Percentiles rank a stretch among this genome's conserved stretches.
Evolutionary conservation across 1,140 invertebrate species (phyloP).

Genomic region (Coenobita brevimanus): DNA sequence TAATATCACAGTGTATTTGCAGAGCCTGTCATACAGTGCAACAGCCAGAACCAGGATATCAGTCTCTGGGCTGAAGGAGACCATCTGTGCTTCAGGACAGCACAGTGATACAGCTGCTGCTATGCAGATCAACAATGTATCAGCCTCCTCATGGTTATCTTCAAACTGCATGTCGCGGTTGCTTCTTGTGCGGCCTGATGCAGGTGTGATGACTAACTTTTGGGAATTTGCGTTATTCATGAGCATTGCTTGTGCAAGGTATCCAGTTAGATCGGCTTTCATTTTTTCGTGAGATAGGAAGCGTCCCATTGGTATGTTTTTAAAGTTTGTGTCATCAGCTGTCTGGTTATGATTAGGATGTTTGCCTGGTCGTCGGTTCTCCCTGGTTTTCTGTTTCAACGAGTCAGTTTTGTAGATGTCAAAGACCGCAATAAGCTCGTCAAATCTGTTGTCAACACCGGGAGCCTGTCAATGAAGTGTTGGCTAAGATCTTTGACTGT

Average conservation of each 20-base stretch:
- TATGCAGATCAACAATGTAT: not conserved
- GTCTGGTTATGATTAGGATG: constrained; percentile 14
- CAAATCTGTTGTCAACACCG: not conserved
- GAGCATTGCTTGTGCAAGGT: constrained; percentile 41
- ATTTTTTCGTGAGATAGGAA: constrained; percentile 59
- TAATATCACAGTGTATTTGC: not conserved
- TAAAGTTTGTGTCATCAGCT: constrained; percentile 45
- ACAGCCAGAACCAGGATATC: constrained; percentile 25
- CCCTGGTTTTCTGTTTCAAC: not conserved
- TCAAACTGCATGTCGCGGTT: constrained; percentile 37
- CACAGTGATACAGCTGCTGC: constrained; percentile 6
- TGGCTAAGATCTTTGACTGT: constrained; percentile 23
- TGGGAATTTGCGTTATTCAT: constrained; percentile 9
- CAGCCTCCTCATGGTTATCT: constrained; percentile 39
- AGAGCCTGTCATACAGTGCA: constrained; percentile 22
- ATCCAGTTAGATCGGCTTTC: constrained; percentile 40
- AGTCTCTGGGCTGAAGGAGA: constrained; percentile 37
- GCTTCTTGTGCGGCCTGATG: constrained; percentile 45
- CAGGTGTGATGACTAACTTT: constrained; percentile 50
- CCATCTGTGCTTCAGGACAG: constrained; percentile 30
- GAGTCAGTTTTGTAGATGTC: constrained; percentile 17
- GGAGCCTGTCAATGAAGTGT: not conserved
- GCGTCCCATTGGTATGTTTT: constrained; percentile 45
- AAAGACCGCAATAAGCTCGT: constrained; percentile 30
- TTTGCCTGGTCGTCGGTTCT: constrained; percentile 1